These are phyloP conservation scores for Dolichallabes microphthalmus DNA, from an alignment of 2,113 vertebrate species.

Conservation along the genomic window DNA sequence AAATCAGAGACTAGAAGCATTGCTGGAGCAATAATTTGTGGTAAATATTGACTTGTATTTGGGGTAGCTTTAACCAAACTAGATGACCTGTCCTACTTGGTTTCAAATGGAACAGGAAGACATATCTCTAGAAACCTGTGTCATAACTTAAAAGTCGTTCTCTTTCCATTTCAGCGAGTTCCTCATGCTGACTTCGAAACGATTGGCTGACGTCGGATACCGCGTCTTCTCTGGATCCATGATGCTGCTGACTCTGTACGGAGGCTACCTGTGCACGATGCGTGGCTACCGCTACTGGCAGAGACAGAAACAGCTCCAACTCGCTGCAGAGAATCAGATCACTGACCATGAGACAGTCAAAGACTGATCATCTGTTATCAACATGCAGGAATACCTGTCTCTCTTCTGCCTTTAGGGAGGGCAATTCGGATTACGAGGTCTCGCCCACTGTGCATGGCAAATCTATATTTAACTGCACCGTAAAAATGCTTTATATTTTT, in stretches of 20 bases:
- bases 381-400: background rate
- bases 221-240: constrained; percentile 85
- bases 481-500: background rate
- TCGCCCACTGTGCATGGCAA: no score
- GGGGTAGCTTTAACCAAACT: background rate
- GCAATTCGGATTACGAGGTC: no score
- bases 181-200: constrained; percentile 83
- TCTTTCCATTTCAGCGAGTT: background rate
- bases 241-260: constrained; percentile 86
- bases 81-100: background rate
- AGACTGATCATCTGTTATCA: constrained; percentile 51
- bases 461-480: background rate
- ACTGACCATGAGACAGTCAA: constrained; percentile 62
- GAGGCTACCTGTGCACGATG: constrained; percentile 80
- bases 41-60: background rate
- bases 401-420: no score
- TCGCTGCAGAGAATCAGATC: constrained; percentile 70
- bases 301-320: constrained; percentile 62
- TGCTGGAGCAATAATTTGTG: background rate
- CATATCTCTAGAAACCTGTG: background rate
- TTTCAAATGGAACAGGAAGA: background rate
- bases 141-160: background rate
- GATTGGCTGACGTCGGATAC: constrained; percentile 86
- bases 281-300: constrained; percentile 74
- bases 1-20: background rate